phyloP scores from a whole-genome alignment of 1,140 invertebrate genomes.

The Drosophila lowei region DNA sequence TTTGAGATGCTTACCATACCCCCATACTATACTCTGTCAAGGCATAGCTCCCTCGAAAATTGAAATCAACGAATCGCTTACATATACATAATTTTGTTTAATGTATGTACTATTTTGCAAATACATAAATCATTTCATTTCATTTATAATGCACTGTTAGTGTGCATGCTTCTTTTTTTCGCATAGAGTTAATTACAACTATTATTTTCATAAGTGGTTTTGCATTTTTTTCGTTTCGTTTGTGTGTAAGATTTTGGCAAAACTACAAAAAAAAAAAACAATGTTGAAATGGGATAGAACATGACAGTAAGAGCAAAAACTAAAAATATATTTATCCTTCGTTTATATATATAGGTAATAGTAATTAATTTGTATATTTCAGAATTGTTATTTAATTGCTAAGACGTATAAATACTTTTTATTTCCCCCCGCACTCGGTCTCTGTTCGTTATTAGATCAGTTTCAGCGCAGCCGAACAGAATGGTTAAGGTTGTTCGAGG shows the following conservation, averaged over 20 bases:
- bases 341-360: conserved; percentile 62
- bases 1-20: no score
- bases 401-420: conserved; percentile 77
- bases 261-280: conserved; percentile 35
- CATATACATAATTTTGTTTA: conserved; percentile 65
- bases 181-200: conserved; percentile 54
- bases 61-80: conserved; percentile 19
- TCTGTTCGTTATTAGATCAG: conserved; percentile 38
- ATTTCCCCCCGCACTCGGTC: conserved; percentile 52
- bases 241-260: conserved; percentile 32
- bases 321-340: conserved; percentile 73
- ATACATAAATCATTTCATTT: conserved; percentile 63
- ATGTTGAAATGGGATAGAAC: conserved; percentile 39
- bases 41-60: no score
- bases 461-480: conserved; percentile 29
- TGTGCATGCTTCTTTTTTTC: conserved; percentile 45
- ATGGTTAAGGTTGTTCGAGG: conserved; percentile 7
- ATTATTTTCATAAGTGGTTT: conserved; percentile 44
- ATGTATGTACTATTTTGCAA: conserved; percentile 75
- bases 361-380: conserved; percentile 75
- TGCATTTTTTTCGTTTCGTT: conserved; percentile 14
- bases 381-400: conserved; percentile 77
- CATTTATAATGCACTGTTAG: conserved; percentile 69
- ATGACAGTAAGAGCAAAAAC: conserved; percentile 62
- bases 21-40: no score